phyloP scores from a whole-genome alignment of 1,140 invertebrate species.

The Camponotus floridanus region DNA sequence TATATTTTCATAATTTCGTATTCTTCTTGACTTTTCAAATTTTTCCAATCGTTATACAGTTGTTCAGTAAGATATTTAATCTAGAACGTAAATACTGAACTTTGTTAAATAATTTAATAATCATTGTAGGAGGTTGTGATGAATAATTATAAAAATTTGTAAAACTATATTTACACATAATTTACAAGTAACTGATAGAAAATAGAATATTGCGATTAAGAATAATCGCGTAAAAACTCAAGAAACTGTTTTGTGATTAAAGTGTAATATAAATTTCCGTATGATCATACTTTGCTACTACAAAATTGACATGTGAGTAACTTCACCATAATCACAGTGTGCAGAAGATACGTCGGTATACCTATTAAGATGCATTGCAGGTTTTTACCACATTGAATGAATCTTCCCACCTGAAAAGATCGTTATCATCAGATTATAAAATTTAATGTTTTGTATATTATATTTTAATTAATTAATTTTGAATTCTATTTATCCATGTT shows the following conservation, averaged over 20 bases:
- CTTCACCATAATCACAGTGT: background rate
- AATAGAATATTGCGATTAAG: background rate
- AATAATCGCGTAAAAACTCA: background rate
- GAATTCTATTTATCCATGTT: background rate
- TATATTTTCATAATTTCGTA: constrained; percentile 3
- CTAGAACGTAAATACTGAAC: no score
- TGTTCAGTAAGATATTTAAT: no score
- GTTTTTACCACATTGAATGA: background rate
- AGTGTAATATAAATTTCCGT: background rate
- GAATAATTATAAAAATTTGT: background rate
- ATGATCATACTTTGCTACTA: background rate
- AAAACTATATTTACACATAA: background rate
- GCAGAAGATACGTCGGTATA: background rate
- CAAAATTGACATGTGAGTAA: background rate
- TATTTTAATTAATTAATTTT: background rate
- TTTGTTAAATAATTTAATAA: background rate
- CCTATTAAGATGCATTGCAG: background rate
- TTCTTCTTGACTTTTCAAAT: background rate
- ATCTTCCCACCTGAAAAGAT: background rate
- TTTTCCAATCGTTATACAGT: background rate
- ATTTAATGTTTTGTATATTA: background rate
- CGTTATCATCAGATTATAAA: background rate
- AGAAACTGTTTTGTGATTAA: background rate
- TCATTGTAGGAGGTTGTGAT: no score
- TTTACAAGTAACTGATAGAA: background rate